These are phyloP conservation scores for Lacerta agilis DNA, from an alignment of 2,797 vertebrate genomes.

Conservation along the genomic window DNA sequence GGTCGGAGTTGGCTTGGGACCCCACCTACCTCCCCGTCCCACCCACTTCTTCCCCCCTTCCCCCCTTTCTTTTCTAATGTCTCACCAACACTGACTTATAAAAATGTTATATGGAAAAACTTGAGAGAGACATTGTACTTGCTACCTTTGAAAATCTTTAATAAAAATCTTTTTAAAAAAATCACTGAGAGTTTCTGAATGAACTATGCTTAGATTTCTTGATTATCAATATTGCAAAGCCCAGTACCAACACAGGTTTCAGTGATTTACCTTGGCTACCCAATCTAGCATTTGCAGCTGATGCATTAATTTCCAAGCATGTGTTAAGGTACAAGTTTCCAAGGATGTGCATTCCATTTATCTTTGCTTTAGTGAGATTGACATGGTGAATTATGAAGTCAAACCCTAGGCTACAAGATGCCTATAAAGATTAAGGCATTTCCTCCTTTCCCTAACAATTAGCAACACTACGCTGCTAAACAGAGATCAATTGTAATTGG, in stretches of 20 bases:
- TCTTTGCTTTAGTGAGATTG: conserved; percentile 61
- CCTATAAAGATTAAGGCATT: conserved; percentile 74
- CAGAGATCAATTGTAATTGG: conserved; percentile 74
- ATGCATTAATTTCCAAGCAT: conserved; percentile 63
- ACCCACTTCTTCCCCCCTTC: no score
- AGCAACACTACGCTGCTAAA: conserved; percentile 68
- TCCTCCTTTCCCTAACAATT: conserved; percentile 72
- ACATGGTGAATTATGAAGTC: conserved; percentile 67
- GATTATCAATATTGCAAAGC: conserved; percentile 76
- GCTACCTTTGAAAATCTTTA: no score
- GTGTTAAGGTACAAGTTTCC: conserved; percentile 57
- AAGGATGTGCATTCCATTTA: conserved; percentile 55
- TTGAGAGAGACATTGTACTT: no score
- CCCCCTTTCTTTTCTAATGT: no score
- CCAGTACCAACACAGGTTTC: conserved; percentile 77
- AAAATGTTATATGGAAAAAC: no score
- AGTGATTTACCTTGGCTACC: conserved; percentile 66
- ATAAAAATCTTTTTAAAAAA: no score
- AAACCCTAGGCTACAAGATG: conserved; percentile 68
- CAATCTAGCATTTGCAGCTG: conserved; percentile 55
- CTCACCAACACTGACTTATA: no score
- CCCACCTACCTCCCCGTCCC: no score
- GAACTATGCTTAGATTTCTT: conserved; percentile 55
- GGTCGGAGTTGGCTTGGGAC: no score
- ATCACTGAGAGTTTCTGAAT: not conserved